These are phyloP conservation scores for Monodelphis domestica DNA, from an alignment of 2,797 vertebrate genomes.

Conservation along the genomic window DNA sequence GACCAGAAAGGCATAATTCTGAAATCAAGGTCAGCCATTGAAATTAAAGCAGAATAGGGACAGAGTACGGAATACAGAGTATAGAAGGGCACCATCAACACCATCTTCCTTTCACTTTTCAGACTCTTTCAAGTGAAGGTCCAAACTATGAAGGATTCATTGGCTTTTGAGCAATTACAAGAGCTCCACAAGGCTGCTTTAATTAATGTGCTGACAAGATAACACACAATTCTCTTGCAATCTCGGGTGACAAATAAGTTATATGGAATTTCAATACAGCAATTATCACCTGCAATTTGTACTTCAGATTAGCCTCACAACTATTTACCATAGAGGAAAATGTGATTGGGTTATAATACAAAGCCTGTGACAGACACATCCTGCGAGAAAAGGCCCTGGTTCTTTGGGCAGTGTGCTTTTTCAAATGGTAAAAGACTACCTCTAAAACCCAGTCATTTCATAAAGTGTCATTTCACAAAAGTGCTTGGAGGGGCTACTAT, in stretches of 20 bases:
- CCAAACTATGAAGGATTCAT: constrained; percentile 45
- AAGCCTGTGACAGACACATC: not conserved
- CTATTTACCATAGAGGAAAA: constrained; percentile 54
- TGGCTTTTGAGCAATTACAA: constrained; percentile 59
- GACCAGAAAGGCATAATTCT: constrained; percentile 23
- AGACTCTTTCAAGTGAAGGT: constrained; percentile 54
- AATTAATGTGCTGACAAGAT: constrained; percentile 64
- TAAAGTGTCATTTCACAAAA: constrained; percentile 18
- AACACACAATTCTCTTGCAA: constrained; percentile 40
- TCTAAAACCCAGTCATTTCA: constrained; percentile 20
- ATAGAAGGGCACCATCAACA: constrained; percentile 15
- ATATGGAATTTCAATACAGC: constrained; percentile 72
- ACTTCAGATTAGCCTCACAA: constrained; percentile 62
- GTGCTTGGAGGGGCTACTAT: not conserved
- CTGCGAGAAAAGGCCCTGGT: not conserved
- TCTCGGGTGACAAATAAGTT: constrained; percentile 48
- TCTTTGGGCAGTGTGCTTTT: constrained; percentile 3
- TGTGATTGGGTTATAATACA: constrained; percentile 30
- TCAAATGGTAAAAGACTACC: not conserved
- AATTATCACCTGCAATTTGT: constrained; percentile 72
- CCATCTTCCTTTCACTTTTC: constrained; percentile 7
- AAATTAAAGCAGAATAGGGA: not conserved
- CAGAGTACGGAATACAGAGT: not conserved
- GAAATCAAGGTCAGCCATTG: constrained; percentile 7
- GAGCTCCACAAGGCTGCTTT: constrained; percentile 67